Base-by-base conservation (phyloP, 2,888 invertebrate species). In the Lamellibrachia satsuma region DNA sequence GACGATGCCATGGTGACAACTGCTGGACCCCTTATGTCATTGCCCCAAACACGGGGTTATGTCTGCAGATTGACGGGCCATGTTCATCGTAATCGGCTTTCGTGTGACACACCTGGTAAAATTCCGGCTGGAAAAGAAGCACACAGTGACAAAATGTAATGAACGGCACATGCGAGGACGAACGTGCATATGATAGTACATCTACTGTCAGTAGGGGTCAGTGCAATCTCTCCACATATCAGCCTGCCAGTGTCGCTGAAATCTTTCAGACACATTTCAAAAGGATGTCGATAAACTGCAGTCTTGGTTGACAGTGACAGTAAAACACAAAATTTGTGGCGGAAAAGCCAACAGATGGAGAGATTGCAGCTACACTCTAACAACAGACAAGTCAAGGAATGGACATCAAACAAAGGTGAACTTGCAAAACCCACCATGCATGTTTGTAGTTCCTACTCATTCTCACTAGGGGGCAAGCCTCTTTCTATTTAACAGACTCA, bases 11-110 rank as follows among this genome's bases (percentile, higher is more conserved):
- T 52, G 91, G 52, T 92, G 15, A 92, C 91, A 9, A 90, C 55
- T 8, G 90, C 39, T 52, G 91, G 91, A 4, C 52, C 92, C 57
- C 91, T 93, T 94, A 94, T 9, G 94, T 92, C 94, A 94, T 94
- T 39, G 94, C 92, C 7, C 99, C 99, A 96, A 99, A 99, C 91
- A 99, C 99, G 94, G 99, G 99, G 97, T 99, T 99, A 97, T 99
- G 99, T 96, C 99, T 98, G 97, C 99, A 99, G 97, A 99, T 99
- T 96, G 99, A 99, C 15, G 99, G 99, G 9, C 99, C 99, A 96
- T 98, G 98, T 97, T 99, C 99, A 97, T 99, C 99, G 96, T 99
- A 99, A 94, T 98, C 99, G 95, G 98, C 98, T 97, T 99, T 99
- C 92, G 99, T 99, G 97, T 99, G 99, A 96, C 99, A 99, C 90